A percentile compares a stretch with the other conserved stretches of the same genome.
phyloP scores from a whole-genome alignment of 2,113 vertebrate genomes.

The Balaeniceps rex region DNA sequence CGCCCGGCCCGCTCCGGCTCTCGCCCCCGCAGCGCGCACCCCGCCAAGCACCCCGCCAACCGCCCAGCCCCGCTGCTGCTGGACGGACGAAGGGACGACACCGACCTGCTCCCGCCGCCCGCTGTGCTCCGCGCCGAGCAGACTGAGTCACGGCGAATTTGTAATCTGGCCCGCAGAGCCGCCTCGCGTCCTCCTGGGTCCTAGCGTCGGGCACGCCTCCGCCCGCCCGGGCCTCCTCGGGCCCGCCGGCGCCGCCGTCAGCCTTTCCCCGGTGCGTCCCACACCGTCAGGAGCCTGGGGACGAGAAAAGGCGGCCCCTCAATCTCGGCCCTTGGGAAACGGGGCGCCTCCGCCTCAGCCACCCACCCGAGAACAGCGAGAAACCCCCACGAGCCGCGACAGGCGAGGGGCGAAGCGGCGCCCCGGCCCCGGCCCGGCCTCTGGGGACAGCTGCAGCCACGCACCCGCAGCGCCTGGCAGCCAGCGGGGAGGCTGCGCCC shows the following conservation, averaged over 20 bases:
- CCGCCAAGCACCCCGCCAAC: background rate
- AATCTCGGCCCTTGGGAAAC: background rate
- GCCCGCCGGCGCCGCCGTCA: background rate
- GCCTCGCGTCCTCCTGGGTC: constrained; percentile 63
- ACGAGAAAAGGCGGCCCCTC: background rate
- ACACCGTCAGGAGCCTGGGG: background rate
- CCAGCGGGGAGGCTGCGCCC: background rate
- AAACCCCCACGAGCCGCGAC: background rate
- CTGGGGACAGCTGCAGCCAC: background rate
- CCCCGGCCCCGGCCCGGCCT: background rate
- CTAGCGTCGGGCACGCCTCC: constrained; percentile 56
- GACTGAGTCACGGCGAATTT: constrained; percentile 67
- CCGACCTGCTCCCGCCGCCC: background rate
- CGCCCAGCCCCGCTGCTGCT: background rate
- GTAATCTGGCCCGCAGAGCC: constrained; percentile 32
- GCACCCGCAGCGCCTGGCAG: background rate
- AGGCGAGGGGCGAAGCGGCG: background rate
- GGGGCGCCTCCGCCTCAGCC: too few relatives aligned
- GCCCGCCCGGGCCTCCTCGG: background rate
- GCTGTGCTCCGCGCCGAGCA: constrained; percentile 7
- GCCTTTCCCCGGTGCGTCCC: background rate
- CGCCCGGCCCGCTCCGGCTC: background rate
- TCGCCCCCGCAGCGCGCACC: background rate
- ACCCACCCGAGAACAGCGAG: background rate
- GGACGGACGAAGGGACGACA: background rate